A percentile compares a stretch with the other conserved stretches of the same genome.
Evolutionary conservation across 2,113 vertebrate species (phyloP).

Genomic region (Sialia sialis): DNA sequence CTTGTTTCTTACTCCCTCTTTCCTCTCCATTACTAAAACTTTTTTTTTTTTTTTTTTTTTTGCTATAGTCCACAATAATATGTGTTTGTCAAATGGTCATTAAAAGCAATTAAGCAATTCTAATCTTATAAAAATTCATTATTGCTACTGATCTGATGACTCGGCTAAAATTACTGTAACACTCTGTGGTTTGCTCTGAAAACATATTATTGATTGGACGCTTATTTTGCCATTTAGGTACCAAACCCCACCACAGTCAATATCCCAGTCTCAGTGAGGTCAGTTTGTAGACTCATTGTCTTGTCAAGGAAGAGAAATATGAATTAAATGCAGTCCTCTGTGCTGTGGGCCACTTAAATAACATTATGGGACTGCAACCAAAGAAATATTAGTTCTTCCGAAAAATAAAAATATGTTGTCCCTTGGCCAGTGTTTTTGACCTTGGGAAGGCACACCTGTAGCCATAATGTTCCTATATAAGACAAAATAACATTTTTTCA

Average conservation of each 20-base stretch:
- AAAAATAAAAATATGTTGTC: neutral
- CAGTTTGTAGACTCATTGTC: neutral
- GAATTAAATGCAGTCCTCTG: neutral
- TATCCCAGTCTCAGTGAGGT: neutral
- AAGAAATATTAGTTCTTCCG: fast-evolving
- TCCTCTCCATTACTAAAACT: neutral
- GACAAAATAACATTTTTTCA: neutral
- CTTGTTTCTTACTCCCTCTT: neutral
- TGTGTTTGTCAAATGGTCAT: neutral
- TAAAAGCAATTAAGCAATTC: conserved; percentile 7
- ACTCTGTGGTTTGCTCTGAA: neutral
- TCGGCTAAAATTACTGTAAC: conserved; percentile 9
- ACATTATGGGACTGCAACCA: neutral
- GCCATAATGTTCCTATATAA: neutral
- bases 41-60: neutral
- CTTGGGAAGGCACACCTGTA: neutral
- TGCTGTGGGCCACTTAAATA: neutral
- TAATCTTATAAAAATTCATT: conserved; percentile 17
- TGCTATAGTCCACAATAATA: neutral
- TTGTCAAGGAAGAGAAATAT: neutral
- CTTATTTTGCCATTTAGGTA: conserved; percentile 1
- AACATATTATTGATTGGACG: neutral
- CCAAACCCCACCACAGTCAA: conserved; percentile 1
- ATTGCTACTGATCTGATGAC: conserved; percentile 9
- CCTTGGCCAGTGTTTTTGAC: neutral